A percentile compares a stretch with the other conserved stretches of the same genome.
phyloP scores from a whole-genome alignment of 2,888 invertebrate species.

The Fabriciana adippe region DNA sequence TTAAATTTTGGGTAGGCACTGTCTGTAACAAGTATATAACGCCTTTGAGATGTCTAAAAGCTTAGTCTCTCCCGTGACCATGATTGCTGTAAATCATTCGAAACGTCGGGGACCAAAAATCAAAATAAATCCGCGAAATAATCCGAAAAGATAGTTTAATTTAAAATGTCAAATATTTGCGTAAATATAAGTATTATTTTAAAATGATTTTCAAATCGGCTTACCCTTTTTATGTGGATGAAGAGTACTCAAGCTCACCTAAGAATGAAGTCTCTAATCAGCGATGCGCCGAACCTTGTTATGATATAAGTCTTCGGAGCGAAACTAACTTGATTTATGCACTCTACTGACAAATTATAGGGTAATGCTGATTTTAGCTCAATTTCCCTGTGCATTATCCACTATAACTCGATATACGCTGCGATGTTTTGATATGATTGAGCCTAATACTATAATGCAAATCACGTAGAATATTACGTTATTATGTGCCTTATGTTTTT shows the following conservation, averaged over 20 bases:
- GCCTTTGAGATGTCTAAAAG: too few relatives aligned
- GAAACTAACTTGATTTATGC: slow-evolving; percentile 45
- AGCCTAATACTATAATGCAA: background rate
- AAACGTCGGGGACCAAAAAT: too few relatives aligned
- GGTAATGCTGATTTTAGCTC: slow-evolving; percentile 37
- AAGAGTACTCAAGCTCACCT: background rate
- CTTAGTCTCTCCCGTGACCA: too few relatives aligned
- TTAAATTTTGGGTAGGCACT: too few relatives aligned
- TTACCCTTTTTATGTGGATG: background rate
- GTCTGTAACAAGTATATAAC: too few relatives aligned
- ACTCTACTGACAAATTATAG: slow-evolving; percentile 44
- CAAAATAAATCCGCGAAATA: too few relatives aligned
- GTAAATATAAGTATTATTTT: too few relatives aligned
- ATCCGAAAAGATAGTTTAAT: too few relatives aligned
- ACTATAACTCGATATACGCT: slow-evolving; percentile 7
- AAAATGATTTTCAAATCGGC: too few relatives aligned
- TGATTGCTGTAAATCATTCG: too few relatives aligned
- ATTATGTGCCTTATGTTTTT: too few relatives aligned
- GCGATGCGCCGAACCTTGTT: slow-evolving; percentile 28
- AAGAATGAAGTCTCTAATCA: slow-evolving; percentile 27
- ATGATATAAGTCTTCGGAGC: slow-evolving; percentile 36
- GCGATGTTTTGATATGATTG: slow-evolving; percentile 7
- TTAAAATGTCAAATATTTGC: too few relatives aligned
- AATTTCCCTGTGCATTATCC: slow-evolving; percentile 37
- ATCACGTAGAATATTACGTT: background rate